Conservation (phyloP, 2,888 invertebrate species). For the Andrena haemorrhoa region DNA sequence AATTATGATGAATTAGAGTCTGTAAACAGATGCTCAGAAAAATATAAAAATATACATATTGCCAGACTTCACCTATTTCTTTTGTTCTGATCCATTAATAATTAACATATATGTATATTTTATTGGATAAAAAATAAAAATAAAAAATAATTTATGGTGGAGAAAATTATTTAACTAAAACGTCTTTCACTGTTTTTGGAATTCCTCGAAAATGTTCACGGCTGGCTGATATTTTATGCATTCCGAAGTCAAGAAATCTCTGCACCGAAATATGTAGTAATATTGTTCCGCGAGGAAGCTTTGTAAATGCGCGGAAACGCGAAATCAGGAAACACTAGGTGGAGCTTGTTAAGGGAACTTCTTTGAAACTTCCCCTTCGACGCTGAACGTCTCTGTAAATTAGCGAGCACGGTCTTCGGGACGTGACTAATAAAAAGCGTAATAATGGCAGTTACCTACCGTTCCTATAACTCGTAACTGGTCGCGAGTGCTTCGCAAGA, state of each 20-base stretch:
- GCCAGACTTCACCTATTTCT: no score
- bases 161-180: background rate
- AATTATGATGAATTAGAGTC: background rate
- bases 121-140: background rate
- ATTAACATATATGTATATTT: no score
- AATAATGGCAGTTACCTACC: slow-evolving; percentile 50
- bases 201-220: background rate
- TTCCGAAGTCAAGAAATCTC: background rate
- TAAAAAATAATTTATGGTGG: background rate
- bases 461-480: slow-evolving; percentile 30
- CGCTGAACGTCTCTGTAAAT: slow-evolving; percentile 61
- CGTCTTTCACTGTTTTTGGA: background rate
- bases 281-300: slow-evolving; percentile 19
- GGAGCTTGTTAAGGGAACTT: slow-evolving; percentile 66
- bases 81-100: no score
- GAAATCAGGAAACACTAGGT: slow-evolving; percentile 58
- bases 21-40: background rate
- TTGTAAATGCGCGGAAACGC: slow-evolving; percentile 54
- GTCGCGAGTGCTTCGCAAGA: slow-evolving; percentile 13
- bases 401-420: slow-evolving; percentile 39
- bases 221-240: background rate
- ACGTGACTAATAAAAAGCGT: slow-evolving; percentile 64
- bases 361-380: slow-evolving; percentile 47
- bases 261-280: slow-evolving; percentile 23
- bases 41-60: background rate